A percentile compares a stretch with the other conserved stretches of the same genome.
These are phyloP conservation scores for Venustoraphidia nigricollis DNA, from an alignment of 2,888 invertebrate species.

Conservation along the genomic window DNA sequence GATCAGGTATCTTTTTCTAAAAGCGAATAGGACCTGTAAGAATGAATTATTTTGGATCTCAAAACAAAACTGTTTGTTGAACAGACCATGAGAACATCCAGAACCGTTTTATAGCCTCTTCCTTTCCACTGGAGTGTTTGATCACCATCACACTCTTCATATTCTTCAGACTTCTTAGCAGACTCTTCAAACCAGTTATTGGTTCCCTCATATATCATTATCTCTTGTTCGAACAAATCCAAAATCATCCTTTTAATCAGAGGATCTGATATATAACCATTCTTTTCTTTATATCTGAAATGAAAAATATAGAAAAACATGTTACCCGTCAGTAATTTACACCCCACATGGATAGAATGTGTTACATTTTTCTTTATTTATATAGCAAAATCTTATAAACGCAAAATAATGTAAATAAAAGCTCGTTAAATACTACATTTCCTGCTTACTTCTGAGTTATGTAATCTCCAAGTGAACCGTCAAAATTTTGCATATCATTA, in stretches of 20 bases:
- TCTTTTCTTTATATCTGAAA: conserved; percentile 6
- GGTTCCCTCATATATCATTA: conserved; percentile 34
- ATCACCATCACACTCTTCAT: conserved; percentile 55
- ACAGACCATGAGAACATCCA: conserved; percentile 50
- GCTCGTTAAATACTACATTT: too few species aligned
- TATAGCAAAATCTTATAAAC: too few species aligned
- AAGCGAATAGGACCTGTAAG: conserved; percentile 9
- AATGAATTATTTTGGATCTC: neutral
- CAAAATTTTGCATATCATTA: conserved; percentile 12
- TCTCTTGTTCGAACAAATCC: conserved; percentile 22
- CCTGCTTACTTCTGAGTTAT: conserved; percentile 19
- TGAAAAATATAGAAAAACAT: too few species aligned
- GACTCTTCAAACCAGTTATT: conserved; percentile 53
- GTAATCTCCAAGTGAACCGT: conserved; percentile 21
- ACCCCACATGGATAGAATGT: too few species aligned
- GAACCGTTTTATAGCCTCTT: conserved; percentile 48
- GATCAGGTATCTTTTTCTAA: conserved; percentile 22
- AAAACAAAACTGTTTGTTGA: neutral
- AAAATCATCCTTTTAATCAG: conserved; percentile 16
- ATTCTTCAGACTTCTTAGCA: conserved; percentile 41
- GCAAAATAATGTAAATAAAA: too few species aligned
- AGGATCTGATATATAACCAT: conserved; percentile 4
- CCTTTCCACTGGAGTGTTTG: conserved; percentile 56
- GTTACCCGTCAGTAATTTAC: too few species aligned
- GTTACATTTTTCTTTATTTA: neutral